Conservation (phyloP, 2,888 invertebrate species). For the Chloroclystis v-ata region DNA sequence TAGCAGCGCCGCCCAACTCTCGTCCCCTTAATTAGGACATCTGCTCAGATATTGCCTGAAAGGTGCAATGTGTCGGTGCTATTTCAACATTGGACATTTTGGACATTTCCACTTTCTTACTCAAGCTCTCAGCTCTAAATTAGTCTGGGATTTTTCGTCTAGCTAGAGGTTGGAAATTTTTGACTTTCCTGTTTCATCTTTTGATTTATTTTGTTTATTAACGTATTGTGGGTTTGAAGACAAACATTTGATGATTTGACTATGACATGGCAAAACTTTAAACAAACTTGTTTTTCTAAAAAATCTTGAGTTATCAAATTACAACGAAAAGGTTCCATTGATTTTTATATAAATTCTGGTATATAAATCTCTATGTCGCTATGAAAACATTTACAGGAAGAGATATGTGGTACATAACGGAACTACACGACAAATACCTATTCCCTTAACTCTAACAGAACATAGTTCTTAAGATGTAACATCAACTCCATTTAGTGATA, state of each 20-base stretch:
- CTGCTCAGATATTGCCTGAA: conserved; percentile 68
- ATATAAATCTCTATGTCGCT: too few relatives aligned
- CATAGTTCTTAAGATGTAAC: background rate
- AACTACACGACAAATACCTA: too few relatives aligned
- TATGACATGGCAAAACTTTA: too few relatives aligned
- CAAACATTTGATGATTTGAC: too few relatives aligned
- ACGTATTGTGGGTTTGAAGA: background rate
- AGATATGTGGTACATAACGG: too few relatives aligned
- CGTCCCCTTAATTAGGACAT: conserved; percentile 73
- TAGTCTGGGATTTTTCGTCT: background rate
- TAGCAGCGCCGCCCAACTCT: conserved; percentile 54
- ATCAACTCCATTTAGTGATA: background rate
- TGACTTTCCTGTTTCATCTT: background rate
- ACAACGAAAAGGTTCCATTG: too few relatives aligned
- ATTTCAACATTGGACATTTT: conserved; percentile 28
- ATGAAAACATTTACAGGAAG: too few relatives aligned
- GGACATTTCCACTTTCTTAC: conserved; percentile 12
- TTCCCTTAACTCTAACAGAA: background rate
- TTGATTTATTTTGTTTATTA: background rate
- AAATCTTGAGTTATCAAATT: too few relatives aligned
- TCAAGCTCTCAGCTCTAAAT: background rate
- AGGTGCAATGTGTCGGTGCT: conserved; percentile 48
- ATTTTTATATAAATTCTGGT: too few relatives aligned
- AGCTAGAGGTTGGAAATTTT: background rate
- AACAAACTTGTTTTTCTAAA: too few relatives aligned